A percentile compares a stretch with the other conserved stretches of the same genome.
These are phyloP conservation scores for Oncorhynchus keta DNA, from an alignment of 2,113 vertebrate genomes.

Conservation along the genomic window DNA sequence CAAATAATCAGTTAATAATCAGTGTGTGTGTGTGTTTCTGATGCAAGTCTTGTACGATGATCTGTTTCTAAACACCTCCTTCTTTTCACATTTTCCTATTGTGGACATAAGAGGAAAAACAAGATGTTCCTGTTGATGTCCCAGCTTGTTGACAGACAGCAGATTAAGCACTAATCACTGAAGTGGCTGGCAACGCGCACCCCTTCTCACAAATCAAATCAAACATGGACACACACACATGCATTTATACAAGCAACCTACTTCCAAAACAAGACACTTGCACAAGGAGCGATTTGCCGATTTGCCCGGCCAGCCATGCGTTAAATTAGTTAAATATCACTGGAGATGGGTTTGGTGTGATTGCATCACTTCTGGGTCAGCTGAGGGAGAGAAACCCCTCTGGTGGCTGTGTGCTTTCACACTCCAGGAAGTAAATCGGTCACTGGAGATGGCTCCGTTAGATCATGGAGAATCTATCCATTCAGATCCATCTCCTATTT, in stretches of 20 bases:
- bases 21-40: no score
- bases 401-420: constrained; percentile 59
- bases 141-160: constrained; percentile 15
- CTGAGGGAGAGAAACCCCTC: constrained; percentile 58
- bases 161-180: constrained; percentile 52
- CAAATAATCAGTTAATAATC: no score
- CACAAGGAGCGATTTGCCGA: constrained; percentile 46
- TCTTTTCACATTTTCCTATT: constrained; percentile 4
- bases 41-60: no score
- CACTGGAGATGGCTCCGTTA: constrained; percentile 31
- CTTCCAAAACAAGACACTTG: constrained; percentile 54
- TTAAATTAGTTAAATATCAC: constrained; percentile 74
- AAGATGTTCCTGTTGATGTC: not conserved
- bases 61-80: no score
- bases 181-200: constrained; percentile 41
- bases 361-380: constrained; percentile 70
- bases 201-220: constrained; percentile 57
- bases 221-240: constrained; percentile 32
- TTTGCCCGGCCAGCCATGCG: constrained; percentile 53
- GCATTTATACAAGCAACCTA: constrained; percentile 44
- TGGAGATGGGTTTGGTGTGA: constrained; percentile 64
- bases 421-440: constrained; percentile 30
- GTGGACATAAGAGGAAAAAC: constrained; percentile 5
- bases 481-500: not conserved
- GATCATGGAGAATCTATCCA: constrained; percentile 24